Base-by-base conservation (phyloP, 2,888 invertebrate species). In the Drosophila vallismaia region DNA sequence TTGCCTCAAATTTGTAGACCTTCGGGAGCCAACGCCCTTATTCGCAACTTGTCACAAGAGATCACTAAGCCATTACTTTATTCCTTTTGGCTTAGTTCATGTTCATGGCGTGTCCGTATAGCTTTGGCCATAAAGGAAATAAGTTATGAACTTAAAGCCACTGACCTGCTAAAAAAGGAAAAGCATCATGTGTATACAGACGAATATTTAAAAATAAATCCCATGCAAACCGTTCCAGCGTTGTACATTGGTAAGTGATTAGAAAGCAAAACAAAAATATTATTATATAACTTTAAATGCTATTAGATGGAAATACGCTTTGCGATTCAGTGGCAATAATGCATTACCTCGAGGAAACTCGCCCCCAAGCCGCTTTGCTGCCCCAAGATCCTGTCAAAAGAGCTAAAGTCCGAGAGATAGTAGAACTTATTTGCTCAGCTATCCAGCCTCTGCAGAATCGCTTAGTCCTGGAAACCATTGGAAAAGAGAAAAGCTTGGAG, bases 401-500 rank as follows among this genome's bases (percentile, higher is more conserved):
- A 88, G 97, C 98, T 6, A 96, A 97, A 93, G 98, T 98, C 70
- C 94, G 98, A 55, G 97, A 97, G 92, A 95, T 99, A 76, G 97
- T 97, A 89, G 97, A 98, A 92, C 95, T 96, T 4, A 97, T 99
- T 88, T 95, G 96, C 10, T 96, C 97, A 10, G 98, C 98, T 33
- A 98, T 99, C 84, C 99, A 99, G 91, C 99, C 99, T 0, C 92
- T 99, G 48, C 99, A 99, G 92, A 99, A 99, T 92, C 92, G 97
- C 38, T 94, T 94, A 71, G 97, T 98, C 3, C 92, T 98, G 10
- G 95, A 96, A 77, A 94, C 95, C 78, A 95, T 97, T 6, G 96
- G 96, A 1, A 96, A 96, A 89, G 96, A 96, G 83, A 95, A 96
- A 91, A 96, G 96, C 89, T 94, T 95, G 81, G 96, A 96, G 89